Base-by-base conservation (phyloP, 1,140 invertebrate species). In the Drosophila repletoides region DNA sequence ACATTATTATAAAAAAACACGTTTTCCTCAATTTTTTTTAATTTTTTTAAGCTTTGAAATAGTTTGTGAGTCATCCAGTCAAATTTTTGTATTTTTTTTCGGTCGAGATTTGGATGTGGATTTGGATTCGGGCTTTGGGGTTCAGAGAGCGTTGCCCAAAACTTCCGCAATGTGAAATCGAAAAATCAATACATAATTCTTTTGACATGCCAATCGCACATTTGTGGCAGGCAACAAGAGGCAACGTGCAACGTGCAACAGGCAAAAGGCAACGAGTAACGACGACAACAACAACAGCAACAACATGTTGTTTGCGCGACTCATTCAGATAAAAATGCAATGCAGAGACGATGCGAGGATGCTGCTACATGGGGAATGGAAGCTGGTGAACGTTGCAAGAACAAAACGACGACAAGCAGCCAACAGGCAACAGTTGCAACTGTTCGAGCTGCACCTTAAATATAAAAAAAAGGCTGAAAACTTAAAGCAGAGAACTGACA, bases 111-210 rank as follows among this genome's bases (percentile, higher is more conserved):
- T n/a, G n/a, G n/a, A n/a, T n/a, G n/a, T n/a, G n/a, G n/a, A n/a
- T n/a, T n/a, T n/a, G n/a, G n/a, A n/a, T n/a, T n/a, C n/a, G n/a
- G n/a, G n/a, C n/a, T n/a, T n/a, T n/a, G n/a, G 45, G 46, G 70
- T 65, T 56, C 48, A 34, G 19, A 43, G 34, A 22, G 28, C 28
- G 55, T 26, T 9, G 49, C 3, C n/a, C 15, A 41, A 67, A 40
- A 66, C 55, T 77, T 74, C 45, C 66, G 67, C 79, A 53, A 51
- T 73, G 34, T 24, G 43, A 84, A 79, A 84, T 84, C 80, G n/a
- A 80, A 87, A 86, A 87, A 86, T 86, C 80, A 86, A 86, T 86
- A 86, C 80, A 86, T 87, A 87, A 87, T 86, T 86, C 68, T 87
- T 86, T 86, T 86, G 80, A 86, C 80, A 86, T 87, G 75, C 81